A percentile compares a stretch with the other conserved stretches of the same genome.
These are phyloP conservation scores for Porites rus DNA, from an alignment of 92 coral and sea anemone genomes.

Conservation along the genomic window DNA sequence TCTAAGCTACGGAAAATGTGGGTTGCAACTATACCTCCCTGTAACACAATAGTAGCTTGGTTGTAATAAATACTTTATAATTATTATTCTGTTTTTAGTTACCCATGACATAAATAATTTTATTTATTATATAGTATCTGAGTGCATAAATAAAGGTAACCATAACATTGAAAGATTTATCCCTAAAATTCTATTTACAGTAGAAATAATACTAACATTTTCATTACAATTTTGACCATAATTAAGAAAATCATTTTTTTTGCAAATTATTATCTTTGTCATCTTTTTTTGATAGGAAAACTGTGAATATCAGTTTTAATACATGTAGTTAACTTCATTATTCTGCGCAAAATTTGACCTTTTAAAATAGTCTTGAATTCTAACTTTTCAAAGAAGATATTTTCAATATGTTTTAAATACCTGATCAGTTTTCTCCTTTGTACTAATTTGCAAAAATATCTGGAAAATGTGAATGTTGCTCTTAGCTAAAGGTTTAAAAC, in stretches of 20 bases:
- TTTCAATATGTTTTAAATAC: background rate
- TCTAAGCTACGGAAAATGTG: too few species aligned
- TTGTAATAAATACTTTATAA: constrained; percentile 14
- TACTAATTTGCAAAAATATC: too few species aligned
- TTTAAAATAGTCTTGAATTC: background rate
- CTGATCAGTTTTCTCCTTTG: background rate
- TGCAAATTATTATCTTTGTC: background rate
- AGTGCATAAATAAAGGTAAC: constrained; percentile 29
- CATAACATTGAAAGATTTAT: background rate
- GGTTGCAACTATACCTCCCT: too few species aligned
- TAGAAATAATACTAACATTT: background rate
- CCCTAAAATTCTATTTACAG: background rate
- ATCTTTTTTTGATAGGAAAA: background rate
- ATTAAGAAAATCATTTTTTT: background rate
- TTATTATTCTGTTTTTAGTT: background rate
- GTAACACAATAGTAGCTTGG: background rate
- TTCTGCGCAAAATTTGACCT: background rate
- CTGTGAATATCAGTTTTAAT: background rate
- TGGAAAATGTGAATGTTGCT: too few species aligned
- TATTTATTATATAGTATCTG: background rate
- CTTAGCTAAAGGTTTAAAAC: background rate
- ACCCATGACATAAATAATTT: constrained; percentile 19
- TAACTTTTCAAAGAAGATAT: background rate
- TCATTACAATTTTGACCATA: background rate
- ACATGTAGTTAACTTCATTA: background rate